Percentiles rank a stretch among this genome's conserved stretches.
phyloP scores from a whole-genome alignment of 1,140 invertebrate species.

The Drosophila setifemur region DNA sequence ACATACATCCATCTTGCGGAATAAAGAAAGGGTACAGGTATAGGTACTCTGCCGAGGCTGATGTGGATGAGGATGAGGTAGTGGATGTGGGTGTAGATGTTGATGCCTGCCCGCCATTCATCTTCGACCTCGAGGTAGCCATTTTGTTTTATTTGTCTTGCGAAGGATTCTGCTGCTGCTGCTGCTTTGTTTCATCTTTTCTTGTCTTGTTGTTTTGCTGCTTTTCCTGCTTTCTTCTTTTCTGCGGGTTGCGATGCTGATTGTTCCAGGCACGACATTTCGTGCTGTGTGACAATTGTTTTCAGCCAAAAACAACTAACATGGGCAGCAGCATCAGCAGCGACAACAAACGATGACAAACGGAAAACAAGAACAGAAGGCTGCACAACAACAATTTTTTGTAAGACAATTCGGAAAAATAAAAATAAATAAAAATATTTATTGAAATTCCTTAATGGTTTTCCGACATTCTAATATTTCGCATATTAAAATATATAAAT shows the following conservation, averaged over 20 bases:
- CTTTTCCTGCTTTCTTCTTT: conserved; percentile 22
- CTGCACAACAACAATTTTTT: not conserved
- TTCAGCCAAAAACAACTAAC: conserved; percentile 26
- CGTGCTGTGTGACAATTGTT: conserved; percentile 68
- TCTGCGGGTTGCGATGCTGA: conserved; percentile 54
- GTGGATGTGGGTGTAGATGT: not conserved
- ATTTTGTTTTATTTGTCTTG: conserved; percentile 60
- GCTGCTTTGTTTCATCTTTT: not conserved
- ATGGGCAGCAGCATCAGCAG: conserved; percentile 13
- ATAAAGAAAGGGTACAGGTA: not conserved
- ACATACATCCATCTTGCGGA: too few species aligned
- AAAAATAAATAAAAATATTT: too few species aligned
- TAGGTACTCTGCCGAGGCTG: too few species aligned
- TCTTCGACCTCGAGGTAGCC: conserved; percentile 67
- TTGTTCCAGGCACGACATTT: conserved; percentile 65
- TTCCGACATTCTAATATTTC: too few species aligned
- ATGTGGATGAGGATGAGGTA: too few species aligned
- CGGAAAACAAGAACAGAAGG: conserved; percentile 27
- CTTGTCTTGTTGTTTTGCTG: too few species aligned
- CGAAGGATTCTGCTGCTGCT: not conserved
- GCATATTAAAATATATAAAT: too few species aligned
- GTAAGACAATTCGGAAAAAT: too few species aligned
- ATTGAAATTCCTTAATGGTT: too few species aligned
- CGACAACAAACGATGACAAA: conserved; percentile 34
- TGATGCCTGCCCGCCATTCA: conserved; percentile 43